Percentiles rank a stretch among this genome's conserved stretches.
Evolutionary conservation across 2,888 invertebrate species (phyloP).

Genomic region (Rosalia funebris): DNA sequence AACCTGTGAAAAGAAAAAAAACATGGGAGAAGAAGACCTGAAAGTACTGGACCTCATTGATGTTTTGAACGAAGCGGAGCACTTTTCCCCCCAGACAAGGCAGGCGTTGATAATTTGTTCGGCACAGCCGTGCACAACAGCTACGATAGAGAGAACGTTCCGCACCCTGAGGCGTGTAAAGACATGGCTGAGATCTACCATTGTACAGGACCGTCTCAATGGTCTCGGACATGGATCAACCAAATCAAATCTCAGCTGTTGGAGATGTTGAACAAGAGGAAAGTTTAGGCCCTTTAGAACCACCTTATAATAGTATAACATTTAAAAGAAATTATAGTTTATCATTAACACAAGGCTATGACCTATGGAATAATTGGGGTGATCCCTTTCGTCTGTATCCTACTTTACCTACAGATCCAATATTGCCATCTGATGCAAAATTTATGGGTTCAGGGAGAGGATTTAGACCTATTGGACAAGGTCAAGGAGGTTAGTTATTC

Average conservation of each 20-base stretch:
- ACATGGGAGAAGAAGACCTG: background rate
- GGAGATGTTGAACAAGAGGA: slow-evolving; percentile 87
- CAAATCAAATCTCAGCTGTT: slow-evolving; percentile 66
- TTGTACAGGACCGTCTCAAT: too few relatives aligned
- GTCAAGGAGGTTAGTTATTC: slow-evolving; percentile 75
- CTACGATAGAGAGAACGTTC: background rate
- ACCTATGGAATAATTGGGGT: slow-evolving; percentile 90
- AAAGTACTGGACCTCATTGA: background rate
- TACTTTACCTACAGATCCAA: slow-evolving; percentile 87
- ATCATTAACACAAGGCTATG: slow-evolving; percentile 77
- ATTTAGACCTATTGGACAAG: slow-evolving; percentile 90
- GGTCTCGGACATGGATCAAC: slow-evolving; percentile 83
- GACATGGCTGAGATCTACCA: too few relatives aligned
- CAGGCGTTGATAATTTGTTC: background rate
- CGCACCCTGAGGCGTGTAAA: too few relatives aligned
- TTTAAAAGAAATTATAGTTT: slow-evolving; percentile 89
- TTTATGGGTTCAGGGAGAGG: slow-evolving; percentile 82
- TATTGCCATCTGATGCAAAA: slow-evolving; percentile 92
- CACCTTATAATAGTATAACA: slow-evolving; percentile 88
- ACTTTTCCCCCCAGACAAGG: background rate
- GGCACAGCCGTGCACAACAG: slow-evolving; percentile 4
- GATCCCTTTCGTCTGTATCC: slow-evolving; percentile 93
- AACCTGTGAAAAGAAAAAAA: slow-evolving; percentile 8
- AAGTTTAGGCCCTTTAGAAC: slow-evolving; percentile 80
- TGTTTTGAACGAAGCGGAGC: background rate